Base-by-base conservation (phyloP, 2,888 invertebrate genomes). In the Crioceris asparagi region DNA sequence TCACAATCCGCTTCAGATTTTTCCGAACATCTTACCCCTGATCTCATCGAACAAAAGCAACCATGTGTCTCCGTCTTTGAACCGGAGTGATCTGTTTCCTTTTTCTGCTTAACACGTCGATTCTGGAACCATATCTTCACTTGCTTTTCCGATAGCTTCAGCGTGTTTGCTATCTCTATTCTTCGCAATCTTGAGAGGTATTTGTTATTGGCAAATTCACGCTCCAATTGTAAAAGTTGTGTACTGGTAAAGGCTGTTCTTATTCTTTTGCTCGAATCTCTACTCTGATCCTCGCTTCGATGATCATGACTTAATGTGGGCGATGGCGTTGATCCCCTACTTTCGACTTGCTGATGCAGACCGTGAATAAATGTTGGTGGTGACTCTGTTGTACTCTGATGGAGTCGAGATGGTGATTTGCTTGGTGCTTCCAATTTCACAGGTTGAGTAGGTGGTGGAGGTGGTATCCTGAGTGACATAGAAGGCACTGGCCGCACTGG, bases 81-180 rank as follows among this genome's bases (percentile, higher is more conserved):
- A n/a, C n/a, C n/a, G n/a, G n/a, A n/a, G n/a, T n/a, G n/a, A n/a
- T n/a, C n/a, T n/a, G n/a, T n/a, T n/a, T 90, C 90, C 56, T 92
- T 93, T 72, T 93, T 93, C 64, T 87, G 76, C 61, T 93, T 93
- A 1, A 93, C 93, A 2, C 92, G 72, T 4, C 92, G 75, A 62
- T 93, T 93, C 61, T 93, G 90, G 65, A 93, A 93, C 93, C 92
- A 12, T 27, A 87, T 87, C 62, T 87, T 93, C 45, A 93, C 92
- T 68, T 93, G 93, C 57, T 93, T 94, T 64, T 94, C 94, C 0
- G 88, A 88, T 1, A 94, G 66, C 34, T 84, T 76, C 41, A 93
- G 64, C 47, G 83, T 79, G 17, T 87, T 90, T 3, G 94, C 93
- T 36, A 94, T 93, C 65, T 94, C 92, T 47, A 94, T 93, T 39